Conservation (phyloP, 1,140 invertebrate species). For the Drosophila aff. region DNA sequence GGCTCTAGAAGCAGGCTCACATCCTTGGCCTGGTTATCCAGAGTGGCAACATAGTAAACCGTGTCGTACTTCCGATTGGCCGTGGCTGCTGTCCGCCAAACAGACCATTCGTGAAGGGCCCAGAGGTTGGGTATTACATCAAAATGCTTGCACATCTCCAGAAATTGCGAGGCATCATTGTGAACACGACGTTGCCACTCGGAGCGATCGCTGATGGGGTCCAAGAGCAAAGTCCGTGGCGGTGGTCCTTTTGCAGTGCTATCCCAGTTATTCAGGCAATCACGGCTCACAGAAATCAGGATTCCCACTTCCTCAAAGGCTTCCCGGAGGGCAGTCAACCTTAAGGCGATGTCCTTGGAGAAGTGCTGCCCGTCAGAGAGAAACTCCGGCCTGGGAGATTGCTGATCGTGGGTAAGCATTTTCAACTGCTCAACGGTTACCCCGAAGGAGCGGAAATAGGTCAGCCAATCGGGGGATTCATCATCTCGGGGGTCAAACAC, state of each 20-base stretch:
- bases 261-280: constrained; percentile 9
- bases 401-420: constrained; percentile 86
- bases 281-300: constrained; percentile 87
- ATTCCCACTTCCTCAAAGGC: constrained; percentile 96
- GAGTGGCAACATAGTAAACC: constrained; percentile 90
- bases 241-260: neutral
- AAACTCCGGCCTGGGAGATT: constrained; percentile 34
- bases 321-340: constrained; percentile 94
- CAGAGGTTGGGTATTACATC: constrained; percentile 93
- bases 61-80: constrained; percentile 89
- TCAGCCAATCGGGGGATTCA: constrained; percentile 89
- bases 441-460: constrained; percentile 88
- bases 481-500: constrained; percentile 88
- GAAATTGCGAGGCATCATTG: constrained; percentile 90
- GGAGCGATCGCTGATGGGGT: constrained; percentile 32
- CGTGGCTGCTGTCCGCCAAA: constrained; percentile 92
- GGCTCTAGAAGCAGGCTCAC: constrained; percentile 60
- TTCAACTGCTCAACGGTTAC: constrained; percentile 86
- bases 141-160: constrained; percentile 89
- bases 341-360: constrained; percentile 89
- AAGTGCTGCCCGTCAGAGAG: constrained; percentile 35
- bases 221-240: constrained; percentile 20
- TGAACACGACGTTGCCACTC: constrained; percentile 86
- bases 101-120: constrained; percentile 93
- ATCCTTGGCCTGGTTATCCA: constrained; percentile 83